A percentile compares a stretch with the other conserved stretches of the same genome.
phyloP scores from a whole-genome alignment of 2,797 vertebrate genomes.

The Alca torda region DNA sequence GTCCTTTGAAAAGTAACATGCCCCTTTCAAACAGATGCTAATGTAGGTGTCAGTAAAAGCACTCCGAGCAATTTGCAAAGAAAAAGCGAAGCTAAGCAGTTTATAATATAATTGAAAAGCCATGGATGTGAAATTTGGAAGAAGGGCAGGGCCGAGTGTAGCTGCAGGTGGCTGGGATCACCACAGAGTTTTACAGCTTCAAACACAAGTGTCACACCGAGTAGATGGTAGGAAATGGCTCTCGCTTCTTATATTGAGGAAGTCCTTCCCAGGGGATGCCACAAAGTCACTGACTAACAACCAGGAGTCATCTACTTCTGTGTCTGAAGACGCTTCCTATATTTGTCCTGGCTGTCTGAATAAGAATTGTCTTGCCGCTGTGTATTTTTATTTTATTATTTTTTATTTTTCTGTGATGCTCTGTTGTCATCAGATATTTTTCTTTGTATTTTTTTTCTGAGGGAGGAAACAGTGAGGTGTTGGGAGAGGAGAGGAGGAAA shows the following conservation, averaged over 20 bases:
- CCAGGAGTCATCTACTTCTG: neutral
- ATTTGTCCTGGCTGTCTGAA: neutral
- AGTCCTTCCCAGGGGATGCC: neutral
- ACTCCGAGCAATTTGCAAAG: neutral
- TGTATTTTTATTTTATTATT: neutral
- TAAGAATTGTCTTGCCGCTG: neutral
- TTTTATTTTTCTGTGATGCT: neutral
- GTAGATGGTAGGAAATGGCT: neutral
- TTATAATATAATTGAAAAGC: neutral
- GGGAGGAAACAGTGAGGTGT: neutral
- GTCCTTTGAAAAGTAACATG: neutral
- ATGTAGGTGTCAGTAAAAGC: neutral
- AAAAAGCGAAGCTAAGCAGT: neutral
- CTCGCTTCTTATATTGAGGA: neutral
- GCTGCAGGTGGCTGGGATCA: neutral
- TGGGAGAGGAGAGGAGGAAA: neutral
- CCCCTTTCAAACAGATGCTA: neutral
- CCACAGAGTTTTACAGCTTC: neutral
- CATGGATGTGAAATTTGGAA: neutral
- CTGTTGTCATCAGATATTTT: neutral
- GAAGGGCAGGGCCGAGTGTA: neutral
- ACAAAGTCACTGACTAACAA: neutral
- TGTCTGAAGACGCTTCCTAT: neutral
- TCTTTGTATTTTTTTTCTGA: neutral
- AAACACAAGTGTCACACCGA: neutral